A percentile compares a stretch with the other conserved stretches of the same genome.
Evolutionary conservation across 2,113 vertebrate genomes (phyloP).

Genomic region (Perca fluviatilis): DNA sequence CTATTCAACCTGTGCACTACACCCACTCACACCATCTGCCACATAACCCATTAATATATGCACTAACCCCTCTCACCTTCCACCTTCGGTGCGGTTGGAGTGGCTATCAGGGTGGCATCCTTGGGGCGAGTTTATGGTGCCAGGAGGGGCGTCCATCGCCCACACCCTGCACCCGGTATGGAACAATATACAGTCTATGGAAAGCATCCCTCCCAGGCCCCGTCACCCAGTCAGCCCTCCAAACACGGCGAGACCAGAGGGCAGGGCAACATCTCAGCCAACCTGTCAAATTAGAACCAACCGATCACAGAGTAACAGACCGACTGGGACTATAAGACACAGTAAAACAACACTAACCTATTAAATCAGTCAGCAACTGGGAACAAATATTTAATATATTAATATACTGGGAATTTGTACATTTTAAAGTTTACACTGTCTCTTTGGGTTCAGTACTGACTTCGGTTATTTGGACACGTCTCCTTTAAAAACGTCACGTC

Average conservation of each 20-base stretch:
- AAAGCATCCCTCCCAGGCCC: constrained; percentile 92
- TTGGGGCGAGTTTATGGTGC: constrained; percentile 92
- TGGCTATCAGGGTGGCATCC: constrained; percentile 89
- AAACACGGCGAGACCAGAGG: constrained; percentile 97
- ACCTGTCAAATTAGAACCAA: constrained; percentile 58
- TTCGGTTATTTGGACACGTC: constrained; percentile 44
- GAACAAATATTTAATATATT: constrained; percentile 48
- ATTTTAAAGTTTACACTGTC: constrained; percentile 74
- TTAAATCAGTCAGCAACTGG: constrained; percentile 66
- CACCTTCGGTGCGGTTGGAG: constrained; percentile 88
- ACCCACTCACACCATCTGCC: background rate
- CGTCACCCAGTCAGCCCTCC: constrained; percentile 95
- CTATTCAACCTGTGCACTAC: background rate
- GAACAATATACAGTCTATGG: too few relatives aligned
- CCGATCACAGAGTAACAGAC: constrained; percentile 56
- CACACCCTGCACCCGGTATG: constrained; percentile 92
- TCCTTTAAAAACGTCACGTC: constrained; percentile 51
- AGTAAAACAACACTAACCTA: constrained; percentile 76
- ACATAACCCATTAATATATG: background rate
- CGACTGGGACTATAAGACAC: constrained; percentile 92
- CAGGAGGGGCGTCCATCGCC: constrained; percentile 92
- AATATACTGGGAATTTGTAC: constrained; percentile 73
- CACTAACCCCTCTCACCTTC: constrained; percentile 31
- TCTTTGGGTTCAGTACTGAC: constrained; percentile 76
- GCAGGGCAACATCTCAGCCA: constrained; percentile 83